Evolutionary conservation across 2,888 invertebrate species (phyloP).

Genomic region (Tridacna gigas): DNA sequence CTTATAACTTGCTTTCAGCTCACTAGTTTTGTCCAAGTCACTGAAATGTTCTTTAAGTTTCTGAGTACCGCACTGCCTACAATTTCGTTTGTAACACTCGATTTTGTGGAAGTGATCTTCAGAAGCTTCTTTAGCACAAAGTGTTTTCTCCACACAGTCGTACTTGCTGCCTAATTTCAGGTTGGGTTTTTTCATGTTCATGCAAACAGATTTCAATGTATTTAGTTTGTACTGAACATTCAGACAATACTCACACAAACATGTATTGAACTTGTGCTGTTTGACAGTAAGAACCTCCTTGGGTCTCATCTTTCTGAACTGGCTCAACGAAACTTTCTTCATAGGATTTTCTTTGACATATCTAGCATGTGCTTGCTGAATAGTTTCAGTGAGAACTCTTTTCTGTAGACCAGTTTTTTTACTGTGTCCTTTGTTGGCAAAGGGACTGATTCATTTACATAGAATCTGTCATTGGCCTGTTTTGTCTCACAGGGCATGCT

Average conservation of each 20-base stretch:
- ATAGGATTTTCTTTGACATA: background rate
- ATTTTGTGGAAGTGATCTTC: background rate
- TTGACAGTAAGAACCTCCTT: background rate
- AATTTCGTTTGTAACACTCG: slow-evolving; percentile 10
- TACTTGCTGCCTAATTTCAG: background rate
- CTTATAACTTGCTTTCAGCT: slow-evolving; percentile 11
- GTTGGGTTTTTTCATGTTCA: background rate
- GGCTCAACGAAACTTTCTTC: background rate
- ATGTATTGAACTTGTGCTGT: background rate
- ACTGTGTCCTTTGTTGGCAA: background rate
- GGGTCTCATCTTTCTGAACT: background rate
- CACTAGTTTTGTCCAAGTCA: slow-evolving; percentile 9
- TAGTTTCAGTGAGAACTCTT: background rate
- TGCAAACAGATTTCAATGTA: background rate
- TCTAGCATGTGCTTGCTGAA: background rate
- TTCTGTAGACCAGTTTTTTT: background rate
- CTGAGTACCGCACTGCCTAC: background rate
- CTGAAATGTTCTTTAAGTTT: slow-evolving; percentile 9
- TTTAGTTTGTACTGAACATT: slow-evolving; percentile 11
- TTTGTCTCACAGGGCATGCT: background rate
- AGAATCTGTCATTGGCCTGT: slow-evolving; percentile 16
- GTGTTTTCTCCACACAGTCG: background rate
- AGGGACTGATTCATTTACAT: slow-evolving; percentile 3
- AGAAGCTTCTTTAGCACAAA: background rate
- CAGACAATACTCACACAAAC: slow-evolving; percentile 12